Evolutionary conservation across 2,888 invertebrate genomes (phyloP).

Genomic region (Cephus sareptanus): DNA sequence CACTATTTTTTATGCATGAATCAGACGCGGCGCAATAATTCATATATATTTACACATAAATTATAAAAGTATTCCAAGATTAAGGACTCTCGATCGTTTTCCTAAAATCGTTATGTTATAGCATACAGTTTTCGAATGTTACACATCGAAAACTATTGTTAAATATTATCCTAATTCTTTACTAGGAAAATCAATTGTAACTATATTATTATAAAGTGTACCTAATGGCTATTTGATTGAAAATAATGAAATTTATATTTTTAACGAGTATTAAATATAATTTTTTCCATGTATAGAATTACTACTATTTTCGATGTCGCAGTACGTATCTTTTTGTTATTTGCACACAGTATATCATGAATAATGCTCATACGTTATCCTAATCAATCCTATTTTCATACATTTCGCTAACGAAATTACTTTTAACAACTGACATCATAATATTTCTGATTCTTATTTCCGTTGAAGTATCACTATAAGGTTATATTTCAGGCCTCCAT

Average conservation of each 20-base stretch:
- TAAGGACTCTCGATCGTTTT: constrained; percentile 32
- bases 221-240: constrained; percentile 40
- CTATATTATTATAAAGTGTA: constrained; percentile 44
- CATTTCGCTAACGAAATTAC: no score
- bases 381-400: no score
- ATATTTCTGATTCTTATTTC: no score
- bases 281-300: constrained; percentile 39
- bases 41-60: constrained; percentile 11
- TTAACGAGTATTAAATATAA: constrained; percentile 58
- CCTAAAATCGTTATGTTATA: constrained; percentile 36
- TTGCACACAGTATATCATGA: constrained; percentile 6
- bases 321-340: constrained; percentile 20
- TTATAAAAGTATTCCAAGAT: constrained; percentile 9
- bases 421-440: no score
- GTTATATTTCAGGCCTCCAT: no score
- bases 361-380: not conserved
- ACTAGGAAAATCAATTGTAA: constrained; percentile 43
- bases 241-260: constrained; percentile 61
- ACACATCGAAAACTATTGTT: constrained; percentile 34
- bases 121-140: constrained; percentile 28
- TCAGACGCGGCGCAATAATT: not conserved
- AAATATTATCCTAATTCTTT: constrained; percentile 45
- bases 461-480: no score
- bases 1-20: not conserved
- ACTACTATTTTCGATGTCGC: not conserved